phyloP scores from a whole-genome alignment of 2,113 vertebrate species.

The Prolemur simus region DNA sequence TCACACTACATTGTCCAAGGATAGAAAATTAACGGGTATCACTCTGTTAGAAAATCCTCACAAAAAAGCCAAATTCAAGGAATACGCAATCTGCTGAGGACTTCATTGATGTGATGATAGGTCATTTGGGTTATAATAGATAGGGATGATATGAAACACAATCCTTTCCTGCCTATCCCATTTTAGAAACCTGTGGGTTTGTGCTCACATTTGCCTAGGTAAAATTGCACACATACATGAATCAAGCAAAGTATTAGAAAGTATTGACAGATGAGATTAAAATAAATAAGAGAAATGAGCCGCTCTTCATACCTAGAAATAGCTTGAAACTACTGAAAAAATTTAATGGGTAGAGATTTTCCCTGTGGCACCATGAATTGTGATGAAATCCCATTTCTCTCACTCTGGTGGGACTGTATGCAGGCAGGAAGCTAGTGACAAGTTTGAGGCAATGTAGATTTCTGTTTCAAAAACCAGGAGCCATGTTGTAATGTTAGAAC shows the following conservation, averaged over 20 bases:
- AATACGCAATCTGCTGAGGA: neutral
- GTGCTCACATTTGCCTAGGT: neutral
- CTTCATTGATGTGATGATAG: neutral
- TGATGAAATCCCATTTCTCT: conserved; percentile 36
- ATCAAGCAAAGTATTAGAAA: neutral
- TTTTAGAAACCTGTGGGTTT: neutral
- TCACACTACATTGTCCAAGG: conserved; percentile 55
- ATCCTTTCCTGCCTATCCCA: neutral
- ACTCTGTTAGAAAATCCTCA: neutral
- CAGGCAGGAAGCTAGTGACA: conserved; percentile 32
- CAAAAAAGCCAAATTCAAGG: conserved; percentile 31
- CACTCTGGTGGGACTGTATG: conserved; percentile 36
- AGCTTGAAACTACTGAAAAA: conserved; percentile 60
- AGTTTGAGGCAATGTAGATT: conserved; percentile 41
- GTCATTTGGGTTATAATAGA: neutral
- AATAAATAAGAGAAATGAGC: conserved; percentile 64
- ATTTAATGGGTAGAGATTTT: conserved; percentile 75
- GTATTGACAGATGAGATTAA: neutral
- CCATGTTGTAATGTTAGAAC: conserved; percentile 61
- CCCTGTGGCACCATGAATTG: conserved; percentile 81
- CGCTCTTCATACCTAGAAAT: conserved; percentile 71
- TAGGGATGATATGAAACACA: neutral
- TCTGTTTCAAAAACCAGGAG: conserved; percentile 52
- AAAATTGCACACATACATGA: neutral
- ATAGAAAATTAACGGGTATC: conserved; percentile 21